Conservation (phyloP, 1,140 invertebrate species). For the Sycobia sp. region DNA sequence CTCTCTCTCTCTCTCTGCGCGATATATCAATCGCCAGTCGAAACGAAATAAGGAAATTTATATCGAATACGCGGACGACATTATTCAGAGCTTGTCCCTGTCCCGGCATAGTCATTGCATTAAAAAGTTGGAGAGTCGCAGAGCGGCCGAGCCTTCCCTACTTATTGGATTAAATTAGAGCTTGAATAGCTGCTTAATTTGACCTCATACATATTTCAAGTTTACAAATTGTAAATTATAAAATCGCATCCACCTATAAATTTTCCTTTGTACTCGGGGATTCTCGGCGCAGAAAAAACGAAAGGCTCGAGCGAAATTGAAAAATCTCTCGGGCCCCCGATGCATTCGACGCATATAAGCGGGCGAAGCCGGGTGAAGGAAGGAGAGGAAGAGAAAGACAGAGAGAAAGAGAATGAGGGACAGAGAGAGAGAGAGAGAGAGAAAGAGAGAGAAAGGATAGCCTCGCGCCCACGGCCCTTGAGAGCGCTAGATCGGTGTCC, state of each 20-base stretch:
- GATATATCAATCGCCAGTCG: no score
- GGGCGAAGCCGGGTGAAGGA: not conserved
- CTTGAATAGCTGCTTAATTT: constrained; percentile 16
- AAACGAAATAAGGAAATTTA: no score
- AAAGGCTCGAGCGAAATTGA: constrained; percentile 15
- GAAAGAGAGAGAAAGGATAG: no score
- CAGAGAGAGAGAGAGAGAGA: no score
- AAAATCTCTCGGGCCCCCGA: constrained; percentile 11
- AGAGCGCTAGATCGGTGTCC: not conserved
- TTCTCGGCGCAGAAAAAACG: not conserved
- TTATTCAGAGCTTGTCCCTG: no score
- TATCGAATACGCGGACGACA: no score
- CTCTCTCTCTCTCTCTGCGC: no score
- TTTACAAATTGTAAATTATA: constrained; percentile 9
- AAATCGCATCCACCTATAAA: constrained; percentile 13
- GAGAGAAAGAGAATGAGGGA: no score
- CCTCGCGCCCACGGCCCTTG: not conserved
- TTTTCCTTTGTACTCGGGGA: not conserved
- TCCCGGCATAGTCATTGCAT: no score
- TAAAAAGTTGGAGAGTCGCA: no score
- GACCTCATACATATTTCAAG: constrained; percentile 11
- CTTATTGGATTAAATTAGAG: constrained; percentile 18
- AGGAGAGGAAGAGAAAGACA: no score
- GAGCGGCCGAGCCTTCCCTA: not conserved
- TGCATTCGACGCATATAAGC: no score